Percentiles rank a stretch among this genome's conserved stretches.
phyloP scores from a whole-genome alignment of 2,888 invertebrate species.

The Polyommatus icarus region DNA sequence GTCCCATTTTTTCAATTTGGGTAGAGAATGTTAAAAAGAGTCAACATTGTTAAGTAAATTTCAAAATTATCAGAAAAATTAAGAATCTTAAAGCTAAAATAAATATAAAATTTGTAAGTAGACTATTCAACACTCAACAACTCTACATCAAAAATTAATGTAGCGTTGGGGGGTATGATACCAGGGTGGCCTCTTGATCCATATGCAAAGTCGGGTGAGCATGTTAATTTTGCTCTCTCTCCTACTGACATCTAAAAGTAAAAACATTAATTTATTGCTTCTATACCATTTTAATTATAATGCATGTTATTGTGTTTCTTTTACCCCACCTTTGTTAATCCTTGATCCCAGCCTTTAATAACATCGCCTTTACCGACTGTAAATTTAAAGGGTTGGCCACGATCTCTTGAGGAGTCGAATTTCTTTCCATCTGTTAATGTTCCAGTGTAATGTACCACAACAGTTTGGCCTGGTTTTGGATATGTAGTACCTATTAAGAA shows the following conservation, averaged over 20 bases:
- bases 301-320: not conserved
- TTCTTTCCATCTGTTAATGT: conserved; percentile 93
- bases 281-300: not conserved
- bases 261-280: not conserved
- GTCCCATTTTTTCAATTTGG: no score
- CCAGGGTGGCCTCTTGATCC: conserved; percentile 95
- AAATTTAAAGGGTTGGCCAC: conserved; percentile 96
- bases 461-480: conserved; percentile 96
- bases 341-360: conserved; percentile 99
- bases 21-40: not conserved
- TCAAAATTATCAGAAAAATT: conserved; percentile 1
- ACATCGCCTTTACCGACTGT: conserved; percentile 97
- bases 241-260: conserved; percentile 92
- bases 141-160: conserved; percentile 97
- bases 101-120: conserved; percentile 27
- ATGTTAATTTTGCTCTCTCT: conserved; percentile 93
- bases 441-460: conserved; percentile 97
- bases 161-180: conserved; percentile 96
- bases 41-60: not conserved
- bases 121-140: conserved; percentile 90
- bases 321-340: conserved; percentile 88
- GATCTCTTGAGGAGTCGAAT: conserved; percentile 98
- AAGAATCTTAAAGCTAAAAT: conserved; percentile 31
- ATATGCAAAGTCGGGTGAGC: conserved; percentile 97
- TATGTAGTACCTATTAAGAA: conserved; percentile 87